Conservation (phyloP, 2,797 vertebrate genomes). For the Macropodus opercularis region DNA sequence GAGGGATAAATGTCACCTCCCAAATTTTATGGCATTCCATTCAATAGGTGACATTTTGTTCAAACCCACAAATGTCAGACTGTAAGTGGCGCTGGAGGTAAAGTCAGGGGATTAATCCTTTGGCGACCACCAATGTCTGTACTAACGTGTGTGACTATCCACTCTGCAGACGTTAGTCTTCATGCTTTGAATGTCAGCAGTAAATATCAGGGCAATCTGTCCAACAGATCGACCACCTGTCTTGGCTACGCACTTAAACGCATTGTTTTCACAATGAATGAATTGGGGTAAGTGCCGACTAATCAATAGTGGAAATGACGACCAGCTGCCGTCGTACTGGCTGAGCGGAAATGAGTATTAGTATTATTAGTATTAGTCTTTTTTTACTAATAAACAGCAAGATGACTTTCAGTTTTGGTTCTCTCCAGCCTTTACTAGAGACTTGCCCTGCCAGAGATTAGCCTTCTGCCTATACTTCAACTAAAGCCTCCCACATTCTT, state of each 20-base stretch:
- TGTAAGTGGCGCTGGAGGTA: neutral
- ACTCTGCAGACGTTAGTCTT: too few relatives aligned
- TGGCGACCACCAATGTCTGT: neutral
- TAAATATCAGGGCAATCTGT: neutral
- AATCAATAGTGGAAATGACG: too few relatives aligned
- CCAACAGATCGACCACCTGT: neutral
- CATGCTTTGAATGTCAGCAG: neutral
- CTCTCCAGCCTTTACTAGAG: slow-evolving; percentile 11
- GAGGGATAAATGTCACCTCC: neutral
- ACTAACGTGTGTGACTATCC: neutral
- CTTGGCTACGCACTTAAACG: neutral
- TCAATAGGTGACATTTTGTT: neutral
- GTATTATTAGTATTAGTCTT: too few relatives aligned
- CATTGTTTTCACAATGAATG: neutral
- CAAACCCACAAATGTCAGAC: neutral
- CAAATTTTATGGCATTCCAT: neutral
- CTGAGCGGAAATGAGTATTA: too few relatives aligned
- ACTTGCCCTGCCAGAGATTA: slow-evolving; percentile 35
- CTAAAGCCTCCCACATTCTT: slow-evolving; percentile 20
- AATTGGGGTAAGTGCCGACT: too few relatives aligned
- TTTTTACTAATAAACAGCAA: too few relatives aligned
- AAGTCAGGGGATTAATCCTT: neutral
- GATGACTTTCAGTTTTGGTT: slow-evolving; percentile 10
- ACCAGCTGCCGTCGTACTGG: too few relatives aligned
- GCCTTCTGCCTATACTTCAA: slow-evolving; percentile 5